Evolutionary conservation across 2,797 vertebrate genomes (phyloP).

Genomic region (Pipistrellus pipistrellus): DNA sequence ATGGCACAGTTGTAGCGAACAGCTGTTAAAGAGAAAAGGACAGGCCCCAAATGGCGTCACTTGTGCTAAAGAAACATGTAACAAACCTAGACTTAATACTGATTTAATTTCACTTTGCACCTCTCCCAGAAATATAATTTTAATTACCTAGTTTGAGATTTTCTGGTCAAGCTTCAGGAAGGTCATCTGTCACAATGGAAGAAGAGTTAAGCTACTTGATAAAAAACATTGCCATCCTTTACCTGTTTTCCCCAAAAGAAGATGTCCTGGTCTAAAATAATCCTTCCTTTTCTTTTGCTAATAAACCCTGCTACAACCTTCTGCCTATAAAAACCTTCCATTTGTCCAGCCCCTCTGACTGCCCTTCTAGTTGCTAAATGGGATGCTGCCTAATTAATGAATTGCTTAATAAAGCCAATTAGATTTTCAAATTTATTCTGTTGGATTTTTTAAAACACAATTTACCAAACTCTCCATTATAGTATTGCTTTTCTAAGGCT

Average conservation of each 20-base stretch:
- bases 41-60: neutral
- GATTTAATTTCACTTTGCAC: neutral
- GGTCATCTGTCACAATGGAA: neutral
- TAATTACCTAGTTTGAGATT: neutral
- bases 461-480: neutral
- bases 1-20: neutral
- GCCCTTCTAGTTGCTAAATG: neutral
- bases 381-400: neutral
- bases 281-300: neutral
- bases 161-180: neutral
- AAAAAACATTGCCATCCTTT: neutral
- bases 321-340: neutral
- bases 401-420: neutral
- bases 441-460: neutral
- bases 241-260: neutral
- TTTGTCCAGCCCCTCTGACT: neutral
- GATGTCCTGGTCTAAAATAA: neutral
- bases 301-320: neutral
- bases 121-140: neutral
- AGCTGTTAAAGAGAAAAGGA: neutral
- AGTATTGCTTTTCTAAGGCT: slow-evolving; percentile 7
- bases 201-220: neutral
- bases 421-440: neutral
- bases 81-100: neutral
- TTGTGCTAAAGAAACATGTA: neutral